A percentile compares a stretch with the other conserved stretches of the same genome.
These are phyloP conservation scores for Eremobia ochroleuca DNA, from an alignment of 2,888 invertebrate species.

Conservation along the genomic window DNA sequence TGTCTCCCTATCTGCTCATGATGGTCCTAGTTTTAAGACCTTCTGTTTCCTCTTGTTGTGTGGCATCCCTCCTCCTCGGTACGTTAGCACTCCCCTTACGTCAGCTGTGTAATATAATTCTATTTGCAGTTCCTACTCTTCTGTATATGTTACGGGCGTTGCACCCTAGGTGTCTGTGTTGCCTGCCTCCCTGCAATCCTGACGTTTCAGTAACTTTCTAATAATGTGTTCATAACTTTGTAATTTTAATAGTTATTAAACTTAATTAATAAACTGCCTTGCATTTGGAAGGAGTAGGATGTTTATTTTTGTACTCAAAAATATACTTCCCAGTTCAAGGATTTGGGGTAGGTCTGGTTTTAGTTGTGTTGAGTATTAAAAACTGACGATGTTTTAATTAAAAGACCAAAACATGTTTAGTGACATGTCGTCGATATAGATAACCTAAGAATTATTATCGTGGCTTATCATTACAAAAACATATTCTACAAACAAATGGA, in stretches of 20 bases:
- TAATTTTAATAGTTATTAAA: not conserved
- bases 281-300: not conserved
- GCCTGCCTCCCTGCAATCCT: not conserved
- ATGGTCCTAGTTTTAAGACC: not conserved
- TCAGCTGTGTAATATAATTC: slow-evolving; percentile 40
- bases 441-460: slow-evolving; percentile 40
- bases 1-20: not conserved
- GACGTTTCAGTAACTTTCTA: not conserved
- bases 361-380: not conserved
- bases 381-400: not conserved
- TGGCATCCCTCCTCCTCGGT: not conserved
- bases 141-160: slow-evolving; percentile 4
- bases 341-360: not conserved
- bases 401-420: slow-evolving; percentile 3
- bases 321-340: not conserved
- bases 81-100: not conserved
- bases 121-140: slow-evolving; percentile 34
- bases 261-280: no score
- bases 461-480: slow-evolving; percentile 36
- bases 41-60: not conserved
- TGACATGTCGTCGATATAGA: slow-evolving; percentile 20
- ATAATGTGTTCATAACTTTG: slow-evolving; percentile 3
- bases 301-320: not conserved
- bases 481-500: slow-evolving; percentile 16
- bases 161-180: slow-evolving; percentile 16